A percentile compares a stretch with the other conserved stretches of the same genome.
phyloP scores from a whole-genome alignment of 2,113 vertebrate genomes.

The Hepsetus odoe region DNA sequence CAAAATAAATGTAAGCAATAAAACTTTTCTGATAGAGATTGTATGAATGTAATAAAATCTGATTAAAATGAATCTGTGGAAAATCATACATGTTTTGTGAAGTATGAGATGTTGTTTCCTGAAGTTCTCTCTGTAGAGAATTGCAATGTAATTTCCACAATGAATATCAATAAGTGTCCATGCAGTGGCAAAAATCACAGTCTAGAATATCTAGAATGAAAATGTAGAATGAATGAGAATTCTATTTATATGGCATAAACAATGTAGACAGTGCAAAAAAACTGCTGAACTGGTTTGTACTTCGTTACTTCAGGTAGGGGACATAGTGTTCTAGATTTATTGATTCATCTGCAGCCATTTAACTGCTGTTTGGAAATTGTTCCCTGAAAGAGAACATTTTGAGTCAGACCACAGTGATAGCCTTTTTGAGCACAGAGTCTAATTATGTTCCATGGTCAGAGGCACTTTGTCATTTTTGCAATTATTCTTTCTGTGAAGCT shows the following conservation, averaged over 20 bases:
- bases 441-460: constrained; percentile 3
- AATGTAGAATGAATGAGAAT: background rate
- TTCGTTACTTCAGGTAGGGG: background rate
- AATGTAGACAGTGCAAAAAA: background rate
- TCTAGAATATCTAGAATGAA: background rate
- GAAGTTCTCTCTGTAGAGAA: no score
- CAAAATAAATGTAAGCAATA: no score
- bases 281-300: background rate
- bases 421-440: background rate
- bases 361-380: background rate
- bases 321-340: background rate
- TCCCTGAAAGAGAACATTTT: background rate
- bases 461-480: background rate
- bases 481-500: background rate
- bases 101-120: no score
- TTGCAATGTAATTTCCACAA: no score
- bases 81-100: no score
- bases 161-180: background rate
- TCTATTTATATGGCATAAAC: background rate
- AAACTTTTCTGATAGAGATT: no score
- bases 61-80: background rate
- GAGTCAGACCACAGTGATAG: background rate
- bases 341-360: background rate
- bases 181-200: background rate
- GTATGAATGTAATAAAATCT: no score